Evolutionary conservation across 2,797 vertebrate genomes (phyloP), one percentile per base, ranked within the genome.

Genomic region (Odontamblyopus rebecca): DNA sequence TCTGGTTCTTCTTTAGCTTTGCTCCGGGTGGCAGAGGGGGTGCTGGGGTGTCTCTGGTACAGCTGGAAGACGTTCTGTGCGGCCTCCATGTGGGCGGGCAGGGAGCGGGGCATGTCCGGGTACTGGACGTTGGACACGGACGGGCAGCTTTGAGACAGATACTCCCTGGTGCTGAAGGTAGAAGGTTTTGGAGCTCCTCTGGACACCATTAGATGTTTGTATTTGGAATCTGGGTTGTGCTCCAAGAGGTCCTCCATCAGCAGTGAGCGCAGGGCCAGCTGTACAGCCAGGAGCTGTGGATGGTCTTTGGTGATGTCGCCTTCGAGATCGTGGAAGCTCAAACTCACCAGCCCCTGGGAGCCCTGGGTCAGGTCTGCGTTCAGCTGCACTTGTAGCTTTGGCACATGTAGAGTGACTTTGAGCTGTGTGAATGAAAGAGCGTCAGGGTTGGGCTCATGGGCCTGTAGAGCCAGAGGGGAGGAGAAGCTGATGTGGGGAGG

Each of bases 221-320:
- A 96, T 78, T 96, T 94, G 0, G 98, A 99, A 61, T 98, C 95
- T 0, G 97, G 94, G 56, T 98, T 97, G 69, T 92, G 96, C 63
- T 97, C 97, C 81, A 99, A 67, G 19, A 99, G 93, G 81, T 99
- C 98, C 79, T 99, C 98, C 98, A 99, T 99, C 2, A 98, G 93
- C 71, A 99, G 90, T 0, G 98, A 98, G 4, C 93, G 95, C 74
- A 99, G 91, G 60, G 95, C 93, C 64, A 98, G 94, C 91, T 98
- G 96, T 44, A 99, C 85, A n/a, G 94, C 93, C 59, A 98, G 77
- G 35, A 94, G 93, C 19, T 98, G 94, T 3, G 96, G 97, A 67
- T 99, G 96, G 66, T 98, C 96, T 91, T 97, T 99, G 73, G 87
- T 92, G 79, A 99, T 97, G 53, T 97, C 95, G 38, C 96, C 95